Percentiles rank a stretch among this genome's conserved stretches.
phyloP scores from a whole-genome alignment of 2,797 vertebrate genomes.

The Dermochelys coriacea region DNA sequence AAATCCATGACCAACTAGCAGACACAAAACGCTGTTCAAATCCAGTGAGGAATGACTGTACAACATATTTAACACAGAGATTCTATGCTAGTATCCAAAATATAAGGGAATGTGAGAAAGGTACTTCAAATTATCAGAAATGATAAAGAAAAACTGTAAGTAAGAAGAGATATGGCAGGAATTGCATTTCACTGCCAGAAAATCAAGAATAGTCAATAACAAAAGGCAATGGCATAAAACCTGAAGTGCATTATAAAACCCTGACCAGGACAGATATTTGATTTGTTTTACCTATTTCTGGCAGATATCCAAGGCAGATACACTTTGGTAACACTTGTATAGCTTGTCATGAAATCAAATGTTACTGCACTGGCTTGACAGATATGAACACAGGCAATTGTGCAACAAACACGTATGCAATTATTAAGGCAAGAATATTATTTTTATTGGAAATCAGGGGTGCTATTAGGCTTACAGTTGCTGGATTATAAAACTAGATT shows the following conservation, averaged over 20 bases:
- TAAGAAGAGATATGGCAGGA: not conserved
- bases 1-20: not conserved
- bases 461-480: accelerated
- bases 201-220: not conserved
- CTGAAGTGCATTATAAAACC: accelerated
- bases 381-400: accelerated
- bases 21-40: not conserved
- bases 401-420: accelerated
- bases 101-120: not conserved
- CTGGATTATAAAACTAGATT: accelerated
- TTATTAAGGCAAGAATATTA: not conserved
- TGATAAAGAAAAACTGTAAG: not conserved
- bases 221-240: not conserved
- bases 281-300: accelerated
- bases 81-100: not conserved
- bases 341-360: accelerated
- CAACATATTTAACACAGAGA: not conserved
- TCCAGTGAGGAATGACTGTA: not conserved
- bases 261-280: not conserved
- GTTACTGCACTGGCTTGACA: accelerated
- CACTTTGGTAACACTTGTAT: accelerated
- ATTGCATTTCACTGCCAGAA: not conserved
- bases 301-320: accelerated
- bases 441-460: not conserved
- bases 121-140: not conserved